phyloP scores from a whole-genome alignment of 2,113 vertebrate species.

The Phalacrocorax aristotelis region DNA sequence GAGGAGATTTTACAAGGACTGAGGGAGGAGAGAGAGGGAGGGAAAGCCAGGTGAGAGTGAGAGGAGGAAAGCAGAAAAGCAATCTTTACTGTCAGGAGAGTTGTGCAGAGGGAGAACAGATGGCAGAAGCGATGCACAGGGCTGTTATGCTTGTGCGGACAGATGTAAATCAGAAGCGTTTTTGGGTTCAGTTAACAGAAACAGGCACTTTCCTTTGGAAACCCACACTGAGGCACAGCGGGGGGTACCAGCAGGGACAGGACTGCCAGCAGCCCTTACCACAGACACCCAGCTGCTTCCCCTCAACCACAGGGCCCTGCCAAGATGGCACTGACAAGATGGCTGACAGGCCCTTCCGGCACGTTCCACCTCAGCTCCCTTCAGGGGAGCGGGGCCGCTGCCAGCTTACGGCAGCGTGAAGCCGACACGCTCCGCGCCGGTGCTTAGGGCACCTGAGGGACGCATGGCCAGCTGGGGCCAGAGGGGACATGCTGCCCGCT shows the following conservation, averaged over 20 bases:
- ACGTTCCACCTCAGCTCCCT: neutral
- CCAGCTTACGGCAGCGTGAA: neutral
- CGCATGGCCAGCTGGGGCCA: neutral
- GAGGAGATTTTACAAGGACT: neutral
- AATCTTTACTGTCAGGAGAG: neutral
- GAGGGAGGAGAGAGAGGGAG: no score
- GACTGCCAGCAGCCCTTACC: neutral
- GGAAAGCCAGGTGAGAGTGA: neutral
- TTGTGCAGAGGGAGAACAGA: fast-evolving
- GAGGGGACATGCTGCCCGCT: neutral
- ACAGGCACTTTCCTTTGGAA: neutral
- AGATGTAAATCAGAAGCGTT: neutral
- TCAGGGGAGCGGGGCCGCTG: neutral
- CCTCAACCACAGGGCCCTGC: neutral
- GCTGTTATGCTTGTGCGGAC: fast-evolving
- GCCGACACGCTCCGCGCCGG: fast-evolving
- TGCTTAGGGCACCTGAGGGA: neutral
- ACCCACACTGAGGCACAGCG: fast-evolving
- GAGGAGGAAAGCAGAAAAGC: neutral
- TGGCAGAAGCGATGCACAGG: neutral
- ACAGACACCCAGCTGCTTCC: neutral
- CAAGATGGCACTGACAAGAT: neutral
- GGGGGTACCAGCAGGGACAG: neutral
- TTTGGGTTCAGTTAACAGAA: neutral
- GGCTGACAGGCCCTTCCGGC: neutral